These are phyloP conservation scores for Phaetusa simplex DNA, from an alignment of 2,113 vertebrate genomes.

Conservation along the genomic window DNA sequence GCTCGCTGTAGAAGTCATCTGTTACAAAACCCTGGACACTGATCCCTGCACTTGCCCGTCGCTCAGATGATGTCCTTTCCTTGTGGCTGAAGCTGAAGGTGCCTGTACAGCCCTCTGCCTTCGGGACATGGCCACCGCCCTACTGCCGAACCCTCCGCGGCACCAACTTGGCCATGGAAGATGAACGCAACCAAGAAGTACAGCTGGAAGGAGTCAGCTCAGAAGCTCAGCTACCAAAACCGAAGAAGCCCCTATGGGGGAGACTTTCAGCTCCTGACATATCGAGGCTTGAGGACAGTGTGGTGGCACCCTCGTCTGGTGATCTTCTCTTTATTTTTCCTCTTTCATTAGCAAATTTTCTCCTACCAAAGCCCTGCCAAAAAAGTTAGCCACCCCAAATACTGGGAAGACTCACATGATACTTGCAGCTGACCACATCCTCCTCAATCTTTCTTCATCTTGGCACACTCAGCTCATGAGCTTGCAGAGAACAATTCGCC, in stretches of 20 bases:
- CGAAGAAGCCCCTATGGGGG: rapidly evolving
- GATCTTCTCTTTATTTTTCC: neutral
- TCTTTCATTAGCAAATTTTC: neutral
- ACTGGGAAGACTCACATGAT: neutral
- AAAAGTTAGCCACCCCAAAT: neutral
- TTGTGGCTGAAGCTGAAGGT: neutral
- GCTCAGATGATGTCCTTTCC: neutral
- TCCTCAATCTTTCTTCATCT: neutral
- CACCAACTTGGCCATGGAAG: rapidly evolving
- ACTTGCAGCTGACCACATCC: slow-evolving; percentile 21
- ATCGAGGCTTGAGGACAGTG: neutral
- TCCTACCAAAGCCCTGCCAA: neutral
- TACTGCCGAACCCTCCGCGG: rapidly evolving
- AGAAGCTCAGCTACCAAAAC: neutral
- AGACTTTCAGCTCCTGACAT: neutral
- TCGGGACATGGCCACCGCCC: neutral
- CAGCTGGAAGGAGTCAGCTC: neutral
- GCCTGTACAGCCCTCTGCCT: neutral
- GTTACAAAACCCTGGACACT: neutral
- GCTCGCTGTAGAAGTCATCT: neutral
- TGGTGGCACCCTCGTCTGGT: neutral
- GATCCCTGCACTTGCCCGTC: neutral
- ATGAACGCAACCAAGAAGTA: rapidly evolving
- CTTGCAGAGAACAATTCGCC: neutral
- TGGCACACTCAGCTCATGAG: neutral